Percentiles rank a stretch among this genome's conserved stretches.
Evolutionary conservation across 2,113 vertebrate species (phyloP).

Genomic region (Clupea harengus): DNA sequence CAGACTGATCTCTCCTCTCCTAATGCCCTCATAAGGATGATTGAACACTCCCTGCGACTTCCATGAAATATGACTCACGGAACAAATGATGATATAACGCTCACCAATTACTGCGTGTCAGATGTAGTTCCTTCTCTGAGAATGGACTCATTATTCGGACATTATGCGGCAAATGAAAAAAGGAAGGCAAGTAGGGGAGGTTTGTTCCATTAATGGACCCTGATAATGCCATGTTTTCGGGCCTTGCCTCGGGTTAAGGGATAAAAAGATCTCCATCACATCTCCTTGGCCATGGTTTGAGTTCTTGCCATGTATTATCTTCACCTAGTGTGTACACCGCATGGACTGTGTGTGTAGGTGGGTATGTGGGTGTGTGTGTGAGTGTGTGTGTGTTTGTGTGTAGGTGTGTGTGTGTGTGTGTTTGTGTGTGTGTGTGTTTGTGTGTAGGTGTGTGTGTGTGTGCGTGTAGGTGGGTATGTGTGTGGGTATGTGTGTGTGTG

Average conservation of each 20-base stretch:
- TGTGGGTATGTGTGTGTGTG: background rate
- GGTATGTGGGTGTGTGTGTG: too few relatives aligned
- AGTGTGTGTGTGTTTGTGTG: background rate
- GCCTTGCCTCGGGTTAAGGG: background rate
- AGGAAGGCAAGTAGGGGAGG: background rate
- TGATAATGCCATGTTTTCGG: background rate
- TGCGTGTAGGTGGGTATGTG: background rate
- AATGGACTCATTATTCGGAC: background rate
- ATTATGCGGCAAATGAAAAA: slow-evolving; percentile 5
- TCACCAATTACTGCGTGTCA: background rate
- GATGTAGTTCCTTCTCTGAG: background rate
- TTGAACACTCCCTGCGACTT: background rate
- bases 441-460: background rate
- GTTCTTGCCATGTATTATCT: too few relatives aligned
- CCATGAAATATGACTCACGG: background rate
- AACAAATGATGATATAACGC: slow-evolving; percentile 8
- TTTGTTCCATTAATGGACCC: background rate
- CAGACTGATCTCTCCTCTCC: background rate
- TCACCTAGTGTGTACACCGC: too few relatives aligned
- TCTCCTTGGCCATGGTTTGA: background rate
- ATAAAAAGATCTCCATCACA: background rate
- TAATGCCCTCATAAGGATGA: background rate
- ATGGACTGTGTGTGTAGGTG: too few relatives aligned
- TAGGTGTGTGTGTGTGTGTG: background rate
- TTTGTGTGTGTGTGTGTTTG: background rate